A percentile compares a stretch with the other conserved stretches of the same genome.
These are phyloP conservation scores for Diplazon laetatorius DNA, from an alignment of 2,888 invertebrate genomes.

Conservation along the genomic window DNA sequence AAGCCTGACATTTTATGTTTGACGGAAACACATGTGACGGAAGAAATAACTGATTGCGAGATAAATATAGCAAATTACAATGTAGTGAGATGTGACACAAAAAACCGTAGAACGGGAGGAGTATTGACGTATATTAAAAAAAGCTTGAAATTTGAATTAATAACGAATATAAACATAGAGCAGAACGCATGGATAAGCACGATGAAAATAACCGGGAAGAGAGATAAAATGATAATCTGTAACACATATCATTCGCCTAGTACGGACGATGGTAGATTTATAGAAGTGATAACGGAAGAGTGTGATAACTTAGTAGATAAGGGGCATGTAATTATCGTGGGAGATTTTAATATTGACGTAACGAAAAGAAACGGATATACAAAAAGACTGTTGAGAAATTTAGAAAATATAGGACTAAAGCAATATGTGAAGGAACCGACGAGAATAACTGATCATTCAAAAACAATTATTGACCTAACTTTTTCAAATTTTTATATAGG, in stretches of 20 bases:
- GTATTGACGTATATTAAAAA: constrained; percentile 48
- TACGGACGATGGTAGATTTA: constrained; percentile 44
- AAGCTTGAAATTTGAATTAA: constrained; percentile 32
- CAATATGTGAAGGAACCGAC: constrained; percentile 40
- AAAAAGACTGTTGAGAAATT: constrained; percentile 32
- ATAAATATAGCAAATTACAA: constrained; percentile 48
- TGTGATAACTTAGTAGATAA: constrained; percentile 7
- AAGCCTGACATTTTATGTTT: constrained; percentile 49
- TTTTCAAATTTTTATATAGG: constrained; percentile 44
- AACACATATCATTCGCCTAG: constrained; percentile 55
- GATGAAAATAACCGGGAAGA: constrained; percentile 36
- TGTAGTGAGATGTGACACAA: constrained; percentile 31
- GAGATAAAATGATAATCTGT: constrained; percentile 31
- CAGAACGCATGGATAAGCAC: constrained; percentile 31
- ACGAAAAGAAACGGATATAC: constrained; percentile 34
- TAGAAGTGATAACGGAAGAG: constrained; percentile 2
- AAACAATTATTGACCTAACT: constrained; percentile 45
- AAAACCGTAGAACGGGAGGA: constrained; percentile 53
- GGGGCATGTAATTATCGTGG: constrained; percentile 28
- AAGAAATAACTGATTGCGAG: constrained; percentile 41
- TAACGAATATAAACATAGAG: neutral
- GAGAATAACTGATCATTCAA: constrained; percentile 30
- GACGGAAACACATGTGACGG: constrained; percentile 53
- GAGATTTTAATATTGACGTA: constrained; percentile 50
- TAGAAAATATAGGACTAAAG: constrained; percentile 42